phyloP scores from a whole-genome alignment of 2,113 vertebrate genomes.

The Rhadina sibilatrix region DNA sequence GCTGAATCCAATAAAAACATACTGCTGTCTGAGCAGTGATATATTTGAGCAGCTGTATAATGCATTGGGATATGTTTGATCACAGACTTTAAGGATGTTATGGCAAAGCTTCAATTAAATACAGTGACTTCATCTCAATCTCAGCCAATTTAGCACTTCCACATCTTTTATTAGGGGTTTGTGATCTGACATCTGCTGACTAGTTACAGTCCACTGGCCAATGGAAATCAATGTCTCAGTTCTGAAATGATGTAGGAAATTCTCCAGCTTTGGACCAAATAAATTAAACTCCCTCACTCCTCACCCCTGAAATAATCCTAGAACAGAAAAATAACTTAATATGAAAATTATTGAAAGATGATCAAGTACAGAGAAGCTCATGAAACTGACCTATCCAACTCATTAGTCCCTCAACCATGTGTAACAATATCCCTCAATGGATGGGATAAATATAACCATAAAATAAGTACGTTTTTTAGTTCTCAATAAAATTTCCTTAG shows the following conservation, averaged over 20 bases:
- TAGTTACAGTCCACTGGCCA: not conserved
- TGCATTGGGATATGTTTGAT: not conserved
- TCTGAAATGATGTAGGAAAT: not conserved
- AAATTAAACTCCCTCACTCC: not conserved
- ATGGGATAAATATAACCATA: not conserved
- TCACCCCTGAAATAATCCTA: not conserved
- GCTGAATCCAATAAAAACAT: conserved; percentile 26
- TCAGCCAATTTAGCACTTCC: conserved; percentile 23
- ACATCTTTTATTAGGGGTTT: not conserved
- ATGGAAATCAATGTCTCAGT: not conserved
- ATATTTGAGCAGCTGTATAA: conserved; percentile 16
- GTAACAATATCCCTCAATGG: not conserved
- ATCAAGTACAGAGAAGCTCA: not conserved
- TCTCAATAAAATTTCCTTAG: not conserved
- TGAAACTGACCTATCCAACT: not conserved
- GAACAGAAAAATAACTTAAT: not conserved
- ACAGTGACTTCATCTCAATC: not conserved
- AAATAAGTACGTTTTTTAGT: not conserved
- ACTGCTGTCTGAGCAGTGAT: not conserved
- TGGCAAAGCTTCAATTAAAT: conserved; percentile 23
- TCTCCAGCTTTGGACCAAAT: not conserved
- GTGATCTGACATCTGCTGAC: not conserved
- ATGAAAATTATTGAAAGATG: not conserved
- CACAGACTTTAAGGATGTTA: not conserved
- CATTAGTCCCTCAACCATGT: not conserved